phyloP scores from a whole-genome alignment of 2,888 invertebrate species.

The Drosophila nr. medialis region DNA sequence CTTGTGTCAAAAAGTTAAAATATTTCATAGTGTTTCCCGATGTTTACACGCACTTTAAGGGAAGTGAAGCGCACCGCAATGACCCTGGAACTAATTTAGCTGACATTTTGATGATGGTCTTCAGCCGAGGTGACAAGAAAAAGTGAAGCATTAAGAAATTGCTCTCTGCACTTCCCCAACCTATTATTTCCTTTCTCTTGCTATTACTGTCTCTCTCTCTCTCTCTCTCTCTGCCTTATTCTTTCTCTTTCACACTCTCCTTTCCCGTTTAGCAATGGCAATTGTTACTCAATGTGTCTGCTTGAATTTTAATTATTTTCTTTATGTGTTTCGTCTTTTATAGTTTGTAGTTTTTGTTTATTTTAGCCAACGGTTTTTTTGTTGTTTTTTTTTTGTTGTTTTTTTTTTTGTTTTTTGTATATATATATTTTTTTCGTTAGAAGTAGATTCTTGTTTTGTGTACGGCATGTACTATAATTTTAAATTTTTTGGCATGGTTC shows the following conservation, averaged over 20 bases:
- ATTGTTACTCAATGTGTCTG: conserved; percentile 72
- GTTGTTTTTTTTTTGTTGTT: neutral
- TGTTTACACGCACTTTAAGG: conserved; percentile 37
- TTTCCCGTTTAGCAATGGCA: conserved; percentile 49
- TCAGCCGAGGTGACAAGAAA: conserved; percentile 53
- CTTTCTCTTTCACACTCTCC: neutral
- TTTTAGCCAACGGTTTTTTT: conserved; percentile 54
- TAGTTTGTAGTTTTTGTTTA: conserved; percentile 52
- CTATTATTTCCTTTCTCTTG: neutral
- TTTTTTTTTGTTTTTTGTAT: conserved; percentile 15
- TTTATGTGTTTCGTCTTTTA: conserved; percentile 52
- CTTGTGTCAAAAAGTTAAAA: conserved; percentile 31
- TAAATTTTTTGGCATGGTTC: conserved; percentile 73
- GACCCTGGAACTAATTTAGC: conserved; percentile 57
- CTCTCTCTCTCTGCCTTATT: neutral
- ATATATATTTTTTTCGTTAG: conserved; percentile 45
- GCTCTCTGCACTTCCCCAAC: conserved; percentile 14
- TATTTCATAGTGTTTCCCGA: conserved; percentile 40
- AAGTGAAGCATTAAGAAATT: conserved; percentile 38
- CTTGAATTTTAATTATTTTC: conserved; percentile 54
- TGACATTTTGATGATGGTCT: conserved; percentile 46
- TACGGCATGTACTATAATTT: conserved; percentile 36
- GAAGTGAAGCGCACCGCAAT: conserved; percentile 24
- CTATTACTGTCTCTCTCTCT: neutral
- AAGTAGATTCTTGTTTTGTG: conserved; percentile 65